A percentile compares a stretch with the other conserved stretches of the same genome.
Evolutionary conservation across 2,113 vertebrate genomes (phyloP).

Genomic region (Nannobrachium achirus): DNA sequence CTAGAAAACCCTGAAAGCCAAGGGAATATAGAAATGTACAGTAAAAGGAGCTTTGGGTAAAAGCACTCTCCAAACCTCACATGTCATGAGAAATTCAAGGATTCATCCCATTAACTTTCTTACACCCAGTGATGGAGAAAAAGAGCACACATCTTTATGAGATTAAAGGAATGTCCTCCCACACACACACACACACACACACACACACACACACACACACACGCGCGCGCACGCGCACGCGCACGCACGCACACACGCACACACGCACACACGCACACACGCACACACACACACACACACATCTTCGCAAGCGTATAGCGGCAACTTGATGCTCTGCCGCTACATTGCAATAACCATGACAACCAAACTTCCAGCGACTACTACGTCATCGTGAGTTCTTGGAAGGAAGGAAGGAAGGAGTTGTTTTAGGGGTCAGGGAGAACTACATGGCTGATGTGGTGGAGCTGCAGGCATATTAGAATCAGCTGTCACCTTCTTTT

Average conservation of each 20-base stretch:
- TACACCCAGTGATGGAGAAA: neutral
- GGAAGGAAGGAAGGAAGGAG: constrained; percentile 8
- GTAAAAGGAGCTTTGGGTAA: neutral
- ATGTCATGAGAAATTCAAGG: neutral
- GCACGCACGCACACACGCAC: too few relatives aligned
- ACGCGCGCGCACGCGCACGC: too few relatives aligned
- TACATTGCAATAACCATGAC: constrained; percentile 53
- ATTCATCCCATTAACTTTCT: neutral
- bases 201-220: too few relatives aligned
- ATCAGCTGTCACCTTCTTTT: constrained; percentile 12
- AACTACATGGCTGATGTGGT: constrained; percentile 19
- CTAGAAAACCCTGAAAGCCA: too few relatives aligned
- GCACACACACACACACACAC: neutral
- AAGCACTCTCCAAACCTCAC: neutral
- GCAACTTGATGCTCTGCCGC: constrained; percentile 15
- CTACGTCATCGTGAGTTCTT: constrained; percentile 32
- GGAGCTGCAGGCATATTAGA: constrained; percentile 18
- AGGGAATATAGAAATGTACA: too few relatives aligned
- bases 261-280: neutral
- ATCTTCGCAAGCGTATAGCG: neutral
- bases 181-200: constrained; percentile 25
- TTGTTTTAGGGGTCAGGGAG: constrained; percentile 7
- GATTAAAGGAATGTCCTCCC: constrained; percentile 21
- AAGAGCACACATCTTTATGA: constrained; percentile 1
- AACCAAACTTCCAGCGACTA: constrained; percentile 18